Percentiles rank a stretch among this genome's conserved stretches.
Evolutionary conservation across 1,140 invertebrate species (phyloP).

Genomic region (Thaumetopoea pityocampa): DNA sequence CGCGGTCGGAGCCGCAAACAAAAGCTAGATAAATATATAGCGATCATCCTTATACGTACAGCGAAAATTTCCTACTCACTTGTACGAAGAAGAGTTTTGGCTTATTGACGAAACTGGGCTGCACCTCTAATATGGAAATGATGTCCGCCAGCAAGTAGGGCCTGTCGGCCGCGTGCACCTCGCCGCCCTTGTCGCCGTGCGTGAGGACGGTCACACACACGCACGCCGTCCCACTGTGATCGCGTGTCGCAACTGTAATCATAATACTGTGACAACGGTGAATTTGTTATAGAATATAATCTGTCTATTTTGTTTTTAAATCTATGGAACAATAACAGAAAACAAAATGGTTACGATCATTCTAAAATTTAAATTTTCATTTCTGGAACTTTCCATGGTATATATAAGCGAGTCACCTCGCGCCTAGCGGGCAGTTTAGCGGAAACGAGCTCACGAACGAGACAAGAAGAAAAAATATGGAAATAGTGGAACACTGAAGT

Average conservation of each 20-base stretch:
- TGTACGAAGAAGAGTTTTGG: constrained; percentile 54
- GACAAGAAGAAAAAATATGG: no score
- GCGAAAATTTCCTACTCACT: constrained; percentile 18
- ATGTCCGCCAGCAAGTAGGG: constrained; percentile 40
- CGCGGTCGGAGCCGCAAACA: no score
- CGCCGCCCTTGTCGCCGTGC: constrained; percentile 39
- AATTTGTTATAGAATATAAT: constrained; percentile 2
- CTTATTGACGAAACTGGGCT: constrained; percentile 35
- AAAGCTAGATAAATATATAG: not conserved
- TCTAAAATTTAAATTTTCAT: no score
- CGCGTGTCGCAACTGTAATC: constrained; percentile 32
- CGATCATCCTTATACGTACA: not conserved
- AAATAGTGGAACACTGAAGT: no score
- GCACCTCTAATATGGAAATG: constrained; percentile 30
- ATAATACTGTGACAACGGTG: not conserved
- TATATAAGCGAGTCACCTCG: no score
- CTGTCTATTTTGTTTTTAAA: no score
- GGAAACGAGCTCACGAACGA: no score
- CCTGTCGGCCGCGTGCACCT: constrained; percentile 40
- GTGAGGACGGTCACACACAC: constrained; percentile 42
- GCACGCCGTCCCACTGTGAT: constrained; percentile 38
- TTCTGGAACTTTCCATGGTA: no score
- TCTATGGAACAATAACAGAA: no score
- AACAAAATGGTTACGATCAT: no score
- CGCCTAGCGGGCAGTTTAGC: no score